These are phyloP conservation scores for Lithobius niger DNA, from an alignment of 1,140 invertebrate genomes.

Conservation along the genomic window DNA sequence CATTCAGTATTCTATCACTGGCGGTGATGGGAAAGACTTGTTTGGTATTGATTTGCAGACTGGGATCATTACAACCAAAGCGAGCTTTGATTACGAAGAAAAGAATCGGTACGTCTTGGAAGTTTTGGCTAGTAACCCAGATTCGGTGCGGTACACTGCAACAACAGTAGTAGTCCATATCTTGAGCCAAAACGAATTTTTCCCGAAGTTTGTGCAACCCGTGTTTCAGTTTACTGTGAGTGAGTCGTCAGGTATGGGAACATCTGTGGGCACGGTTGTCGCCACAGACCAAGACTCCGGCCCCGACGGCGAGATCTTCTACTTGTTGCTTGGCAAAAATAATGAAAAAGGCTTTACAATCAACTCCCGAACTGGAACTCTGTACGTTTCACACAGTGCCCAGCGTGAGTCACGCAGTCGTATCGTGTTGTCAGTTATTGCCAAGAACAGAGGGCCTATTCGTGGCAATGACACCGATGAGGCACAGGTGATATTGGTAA, in stretches of 20 bases:
- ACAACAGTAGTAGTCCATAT: slow-evolving; percentile 61
- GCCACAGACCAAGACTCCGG: slow-evolving; percentile 84
- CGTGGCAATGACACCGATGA: slow-evolving; percentile 82
- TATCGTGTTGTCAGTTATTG: slow-evolving; percentile 78
- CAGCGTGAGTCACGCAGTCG: slow-evolving; percentile 83
- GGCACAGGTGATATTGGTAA: slow-evolving; percentile 79
- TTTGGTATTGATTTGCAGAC: slow-evolving; percentile 62
- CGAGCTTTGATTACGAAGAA: slow-evolving; percentile 80
- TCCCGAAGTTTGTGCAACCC: slow-evolving; percentile 77
- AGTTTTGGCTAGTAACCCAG: slow-evolving; percentile 74
- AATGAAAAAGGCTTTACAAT: slow-evolving; percentile 85
- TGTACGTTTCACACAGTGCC: slow-evolving; percentile 62
- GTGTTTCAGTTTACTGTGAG: slow-evolving; percentile 88
- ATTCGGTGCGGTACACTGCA: slow-evolving; percentile 60
- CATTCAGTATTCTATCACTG: slow-evolving; percentile 70
- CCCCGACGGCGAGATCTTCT: slow-evolving; percentile 81
- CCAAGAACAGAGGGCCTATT: slow-evolving; percentile 86
- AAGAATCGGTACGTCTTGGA: slow-evolving; percentile 59
- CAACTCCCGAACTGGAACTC: slow-evolving; percentile 64
- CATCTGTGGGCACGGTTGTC: slow-evolving; percentile 67
- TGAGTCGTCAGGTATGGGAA: slow-evolving; percentile 77
- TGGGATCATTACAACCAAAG: slow-evolving; percentile 58
- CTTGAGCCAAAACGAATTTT: slow-evolving; percentile 82
- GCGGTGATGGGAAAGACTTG: slow-evolving; percentile 54
- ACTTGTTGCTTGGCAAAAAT: slow-evolving; percentile 80